Evolutionary conservation across 2,797 vertebrate species (phyloP).

Genomic region (Syngnathus rostellatus): DNA sequence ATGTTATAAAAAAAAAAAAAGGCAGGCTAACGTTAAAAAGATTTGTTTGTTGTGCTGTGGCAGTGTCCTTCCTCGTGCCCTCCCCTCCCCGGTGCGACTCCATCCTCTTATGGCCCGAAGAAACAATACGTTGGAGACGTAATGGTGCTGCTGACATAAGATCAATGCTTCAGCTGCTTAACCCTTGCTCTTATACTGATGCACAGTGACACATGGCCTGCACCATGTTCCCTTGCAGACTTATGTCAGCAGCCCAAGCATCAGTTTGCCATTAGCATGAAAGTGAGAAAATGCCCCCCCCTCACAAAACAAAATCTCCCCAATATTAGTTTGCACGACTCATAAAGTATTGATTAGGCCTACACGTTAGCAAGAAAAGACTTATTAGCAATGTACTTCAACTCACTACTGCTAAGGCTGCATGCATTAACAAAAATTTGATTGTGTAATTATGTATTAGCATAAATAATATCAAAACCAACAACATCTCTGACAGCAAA

Average conservation of each 20-base stretch:
- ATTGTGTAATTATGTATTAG: slow-evolving; percentile 6
- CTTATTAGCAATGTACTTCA: slow-evolving; percentile 10
- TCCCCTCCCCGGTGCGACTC: slow-evolving; percentile 10
- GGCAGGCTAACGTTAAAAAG: slow-evolving; percentile 29
- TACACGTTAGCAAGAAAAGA: background rate
- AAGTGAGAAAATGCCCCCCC: slow-evolving; percentile 1
- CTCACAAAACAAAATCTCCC: background rate
- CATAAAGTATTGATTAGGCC: slow-evolving; percentile 27
- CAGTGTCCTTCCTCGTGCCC: slow-evolving; percentile 46
- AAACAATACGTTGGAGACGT: slow-evolving; percentile 60
- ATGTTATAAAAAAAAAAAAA: slow-evolving; percentile 10
- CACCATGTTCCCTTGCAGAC: slow-evolving; percentile 22
- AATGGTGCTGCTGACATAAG: slow-evolving; percentile 68
- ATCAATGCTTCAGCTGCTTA: slow-evolving; percentile 67
- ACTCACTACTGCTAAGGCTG: slow-evolving; percentile 1
- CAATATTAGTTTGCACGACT: slow-evolving; percentile 19
- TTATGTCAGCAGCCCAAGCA: slow-evolving; percentile 13
- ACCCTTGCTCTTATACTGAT: slow-evolving; percentile 42
- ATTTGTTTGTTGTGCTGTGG: slow-evolving; percentile 32
- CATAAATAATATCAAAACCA: background rate
- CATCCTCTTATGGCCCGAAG: slow-evolving; percentile 37
- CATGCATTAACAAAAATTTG: slow-evolving; percentile 12
- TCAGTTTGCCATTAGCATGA: slow-evolving; percentile 15
- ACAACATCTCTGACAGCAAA: slow-evolving; percentile 5
- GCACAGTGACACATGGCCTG: slow-evolving; percentile 30